Conservation (phyloP, 1,140 invertebrate genomes). For the Penaeus japonicus region DNA sequence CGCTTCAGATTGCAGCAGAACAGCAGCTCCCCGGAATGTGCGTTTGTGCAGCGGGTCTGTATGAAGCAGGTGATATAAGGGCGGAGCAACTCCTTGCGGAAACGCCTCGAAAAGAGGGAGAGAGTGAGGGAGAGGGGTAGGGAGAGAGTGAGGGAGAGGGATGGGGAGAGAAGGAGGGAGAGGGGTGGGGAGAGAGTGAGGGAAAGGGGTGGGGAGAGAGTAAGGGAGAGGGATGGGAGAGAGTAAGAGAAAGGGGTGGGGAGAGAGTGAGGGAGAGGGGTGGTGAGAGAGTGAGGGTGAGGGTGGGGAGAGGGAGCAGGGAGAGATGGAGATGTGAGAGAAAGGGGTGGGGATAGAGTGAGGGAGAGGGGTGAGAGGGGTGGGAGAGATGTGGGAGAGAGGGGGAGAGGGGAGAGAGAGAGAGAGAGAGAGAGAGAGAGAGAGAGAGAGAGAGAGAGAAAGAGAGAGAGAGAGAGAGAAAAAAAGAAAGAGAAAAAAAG, state of each 20-base stretch:
- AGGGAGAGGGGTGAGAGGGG: not conserved
- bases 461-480: too few relatives aligned
- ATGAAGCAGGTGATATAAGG: too few relatives aligned
- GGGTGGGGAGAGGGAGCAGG: not conserved
- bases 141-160: not conserved
- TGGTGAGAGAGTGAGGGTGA: not conserved
- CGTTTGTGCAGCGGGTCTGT: too few relatives aligned
- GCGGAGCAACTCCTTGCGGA: not conserved
- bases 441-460: too few relatives aligned
- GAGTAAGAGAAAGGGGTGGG: not conserved
- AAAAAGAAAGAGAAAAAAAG: too few relatives aligned
- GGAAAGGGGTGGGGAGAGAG: not conserved
- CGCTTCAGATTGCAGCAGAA: not conserved
- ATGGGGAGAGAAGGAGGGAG: too few relatives aligned
- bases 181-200: not conserved
- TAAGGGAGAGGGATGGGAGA: not conserved
- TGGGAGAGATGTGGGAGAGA: not conserved
- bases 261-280: not conserved
- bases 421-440: not conserved
- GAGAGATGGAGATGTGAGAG: not conserved
- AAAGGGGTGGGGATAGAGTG: not conserved
- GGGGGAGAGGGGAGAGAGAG: not conserved
- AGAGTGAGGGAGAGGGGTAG: not conserved
- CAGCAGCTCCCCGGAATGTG: not conserved
- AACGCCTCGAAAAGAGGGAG: not conserved